Evolutionary conservation across 2,113 vertebrate genomes (phyloP).

Genomic region (Alethe castanea): DNA sequence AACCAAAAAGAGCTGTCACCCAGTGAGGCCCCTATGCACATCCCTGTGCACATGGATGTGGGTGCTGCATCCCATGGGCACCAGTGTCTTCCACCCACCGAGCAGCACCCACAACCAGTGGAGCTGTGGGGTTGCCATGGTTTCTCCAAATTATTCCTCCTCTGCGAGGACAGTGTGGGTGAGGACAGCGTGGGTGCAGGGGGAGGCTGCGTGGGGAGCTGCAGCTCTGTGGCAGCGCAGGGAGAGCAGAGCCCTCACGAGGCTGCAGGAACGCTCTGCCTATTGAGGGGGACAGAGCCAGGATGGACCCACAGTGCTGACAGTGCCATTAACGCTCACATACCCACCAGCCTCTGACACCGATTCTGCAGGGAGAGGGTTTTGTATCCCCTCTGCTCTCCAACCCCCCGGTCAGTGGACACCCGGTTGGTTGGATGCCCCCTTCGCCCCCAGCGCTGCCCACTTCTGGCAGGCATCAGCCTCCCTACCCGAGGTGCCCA

Average conservation of each 20-base stretch:
- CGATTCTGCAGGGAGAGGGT: rapidly evolving
- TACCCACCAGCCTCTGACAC: rapidly evolving
- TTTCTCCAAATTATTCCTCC: slow-evolving; percentile 35
- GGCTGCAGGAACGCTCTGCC: background rate
- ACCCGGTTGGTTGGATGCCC: too few species aligned
- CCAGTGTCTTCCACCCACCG: background rate
- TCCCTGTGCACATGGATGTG: background rate
- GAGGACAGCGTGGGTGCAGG: background rate
- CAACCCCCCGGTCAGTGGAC: rapidly evolving
- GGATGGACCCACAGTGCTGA: background rate
- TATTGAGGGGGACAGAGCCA: rapidly evolving
- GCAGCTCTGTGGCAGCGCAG: rapidly evolving
- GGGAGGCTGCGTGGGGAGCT: background rate
- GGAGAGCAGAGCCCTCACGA: background rate
- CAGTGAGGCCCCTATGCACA: rapidly evolving
- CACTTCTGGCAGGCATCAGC: rapidly evolving
- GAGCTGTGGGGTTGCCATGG: slow-evolving; percentile 55
- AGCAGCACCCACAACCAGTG: background rate
- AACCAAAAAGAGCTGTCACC: background rate
- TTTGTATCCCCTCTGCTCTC: background rate
- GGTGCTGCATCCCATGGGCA: background rate
- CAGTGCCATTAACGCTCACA: rapidly evolving
- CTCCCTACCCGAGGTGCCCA: background rate
- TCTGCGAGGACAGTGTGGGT: background rate
- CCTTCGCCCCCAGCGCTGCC: background rate